Evolutionary conservation across 2,113 vertebrate genomes (phyloP).

Genomic region (Montifringilla adamsi): DNA sequence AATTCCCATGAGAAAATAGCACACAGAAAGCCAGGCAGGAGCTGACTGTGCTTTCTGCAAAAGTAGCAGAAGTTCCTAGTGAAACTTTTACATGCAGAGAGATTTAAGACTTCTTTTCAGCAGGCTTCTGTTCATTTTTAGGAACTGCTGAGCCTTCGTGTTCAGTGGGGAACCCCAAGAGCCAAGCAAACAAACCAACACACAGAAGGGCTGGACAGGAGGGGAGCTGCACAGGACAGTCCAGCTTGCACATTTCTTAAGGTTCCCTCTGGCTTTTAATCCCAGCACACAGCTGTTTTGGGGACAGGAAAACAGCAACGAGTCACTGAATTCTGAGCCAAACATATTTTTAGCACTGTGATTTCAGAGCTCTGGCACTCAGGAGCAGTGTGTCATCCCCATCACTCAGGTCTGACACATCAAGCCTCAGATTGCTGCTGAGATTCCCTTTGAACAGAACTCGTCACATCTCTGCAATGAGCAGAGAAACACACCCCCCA

Average conservation of each 20-base stretch:
- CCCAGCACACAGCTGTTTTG: neutral
- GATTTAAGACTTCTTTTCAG: neutral
- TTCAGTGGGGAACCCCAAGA: neutral
- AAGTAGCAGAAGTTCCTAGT: neutral
- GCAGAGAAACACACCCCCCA: neutral
- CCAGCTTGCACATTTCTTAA: neutral
- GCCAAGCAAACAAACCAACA: slow-evolving; percentile 6
- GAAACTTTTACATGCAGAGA: neutral
- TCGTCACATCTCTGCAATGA: neutral
- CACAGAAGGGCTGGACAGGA: neutral
- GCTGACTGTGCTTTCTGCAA: neutral
- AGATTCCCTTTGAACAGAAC: neutral
- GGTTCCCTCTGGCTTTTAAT: slow-evolving; percentile 38
- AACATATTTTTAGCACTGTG: neutral
- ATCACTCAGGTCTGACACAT: slow-evolving; percentile 14
- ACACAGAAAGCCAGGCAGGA: neutral
- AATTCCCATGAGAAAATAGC: neutral
- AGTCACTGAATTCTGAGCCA: neutral
- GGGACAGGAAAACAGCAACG: neutral
- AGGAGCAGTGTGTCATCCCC: neutral
- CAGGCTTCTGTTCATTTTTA: neutral
- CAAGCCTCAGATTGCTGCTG: neutral
- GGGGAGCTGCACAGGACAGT: neutral
- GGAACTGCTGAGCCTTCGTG: neutral
- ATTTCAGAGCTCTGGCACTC: slow-evolving; percentile 16